phyloP scores from a whole-genome alignment of 2,797 vertebrate species.

The Chrysolophus pictus region DNA sequence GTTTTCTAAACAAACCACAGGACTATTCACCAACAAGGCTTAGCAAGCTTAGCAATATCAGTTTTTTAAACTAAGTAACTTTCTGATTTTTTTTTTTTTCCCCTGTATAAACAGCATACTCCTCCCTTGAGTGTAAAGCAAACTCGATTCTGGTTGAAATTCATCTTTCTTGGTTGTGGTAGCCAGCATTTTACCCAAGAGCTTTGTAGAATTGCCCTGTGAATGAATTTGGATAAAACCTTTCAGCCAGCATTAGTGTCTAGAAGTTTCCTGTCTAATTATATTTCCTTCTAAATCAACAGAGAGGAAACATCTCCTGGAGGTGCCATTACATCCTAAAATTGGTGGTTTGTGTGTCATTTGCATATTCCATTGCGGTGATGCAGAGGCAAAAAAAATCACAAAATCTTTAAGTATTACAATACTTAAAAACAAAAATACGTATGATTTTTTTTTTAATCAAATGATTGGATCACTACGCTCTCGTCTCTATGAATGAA shows the following conservation, averaged over 20 bases:
- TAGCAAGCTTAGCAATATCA: too few relatives aligned
- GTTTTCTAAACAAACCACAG: too few relatives aligned
- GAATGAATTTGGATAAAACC: not conserved
- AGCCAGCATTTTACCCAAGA: not conserved
- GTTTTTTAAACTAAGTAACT: not conserved
- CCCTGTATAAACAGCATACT: not conserved
- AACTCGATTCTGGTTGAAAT: not conserved
- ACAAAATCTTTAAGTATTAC: not conserved
- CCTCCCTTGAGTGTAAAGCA: not conserved
- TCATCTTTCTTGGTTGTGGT: not conserved
- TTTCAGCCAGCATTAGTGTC: not conserved
- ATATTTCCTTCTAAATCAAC: not conserved
- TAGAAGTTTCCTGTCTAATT: not conserved
- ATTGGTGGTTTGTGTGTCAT: not conserved
- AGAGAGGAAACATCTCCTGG: not conserved
- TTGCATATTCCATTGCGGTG: not conserved
- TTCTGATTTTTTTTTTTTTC: not conserved
- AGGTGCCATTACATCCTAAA: not conserved
- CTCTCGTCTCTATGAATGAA: not conserved
- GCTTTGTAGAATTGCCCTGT: not conserved
- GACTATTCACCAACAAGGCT: too few relatives aligned
- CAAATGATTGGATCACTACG: not conserved
- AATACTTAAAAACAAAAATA: too few relatives aligned
- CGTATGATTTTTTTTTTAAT: not conserved
- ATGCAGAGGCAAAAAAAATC: not conserved